Base-by-base conservation (phyloP, 1,140 invertebrate species). In the Colletes gigas region DNA sequence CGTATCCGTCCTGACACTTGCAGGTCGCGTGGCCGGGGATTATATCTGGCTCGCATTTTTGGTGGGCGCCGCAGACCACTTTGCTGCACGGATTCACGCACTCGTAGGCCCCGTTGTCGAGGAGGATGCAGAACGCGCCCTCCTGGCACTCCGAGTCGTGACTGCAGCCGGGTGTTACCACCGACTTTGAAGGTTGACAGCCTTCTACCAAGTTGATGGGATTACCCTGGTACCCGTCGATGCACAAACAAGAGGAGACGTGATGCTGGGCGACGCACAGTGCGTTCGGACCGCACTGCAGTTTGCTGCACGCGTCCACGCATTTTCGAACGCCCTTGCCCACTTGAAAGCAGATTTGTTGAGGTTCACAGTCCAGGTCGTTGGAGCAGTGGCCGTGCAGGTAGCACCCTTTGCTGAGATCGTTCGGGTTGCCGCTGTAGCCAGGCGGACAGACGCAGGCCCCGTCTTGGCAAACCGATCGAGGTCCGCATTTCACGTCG, bases 211-310 rank as follows among this genome's bases (percentile, higher is more conserved):
- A 92, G 91, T 98, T 96, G 83, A 95, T 95, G 0, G 97, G 97
- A 91, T 97, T 97, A 12, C 97, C 97, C 21, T 94, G 92, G 89
- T 96, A 97, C 0, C 96, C 96, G 78, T 97, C 96, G 39, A 95
- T 93, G 90, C 98, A 98, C 62, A 98, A 95, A 90, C 98, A 98
- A 12, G 96, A 95, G 2, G 97, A 97, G 59, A 96, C 94, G 91
- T 98, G 97, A 88, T 97, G 96, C 74, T 97, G 95, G 30, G 96
- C 95, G 0, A 98, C 94, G 89, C 98, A 98, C 1, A 98, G 91
- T 5, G 97, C 97, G 91, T 98, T 98, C 1, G 97, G 97, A 15
- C 98, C 98, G 91, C 98, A 98, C 88, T 98, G 97, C 12, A 97
- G 94, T 92, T 97, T 97, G 73, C 95, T 96, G 88, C 97, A 98